phyloP scores from a whole-genome alignment of 2,888 invertebrate genomes.

The Hydroisotoma schaefferi region DNA sequence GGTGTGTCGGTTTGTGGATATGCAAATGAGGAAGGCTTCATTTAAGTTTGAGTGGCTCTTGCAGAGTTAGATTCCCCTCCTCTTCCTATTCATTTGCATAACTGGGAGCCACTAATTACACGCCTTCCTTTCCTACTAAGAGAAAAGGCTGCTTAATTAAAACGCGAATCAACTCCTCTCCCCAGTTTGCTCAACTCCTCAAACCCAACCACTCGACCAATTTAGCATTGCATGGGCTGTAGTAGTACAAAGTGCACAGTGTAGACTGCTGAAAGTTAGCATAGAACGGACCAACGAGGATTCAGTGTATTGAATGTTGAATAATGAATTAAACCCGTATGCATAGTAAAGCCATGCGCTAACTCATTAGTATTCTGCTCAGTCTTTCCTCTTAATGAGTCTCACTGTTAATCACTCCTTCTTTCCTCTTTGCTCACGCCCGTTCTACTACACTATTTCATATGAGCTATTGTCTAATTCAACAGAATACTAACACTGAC shows the following conservation, averaged over 20 bases:
- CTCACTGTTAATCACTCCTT: slow-evolving; percentile 7
- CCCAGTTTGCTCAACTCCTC: slow-evolving; percentile 24
- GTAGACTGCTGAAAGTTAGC: slow-evolving; percentile 22
- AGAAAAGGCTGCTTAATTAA: slow-evolving; percentile 47
- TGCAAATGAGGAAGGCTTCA: slow-evolving; percentile 23
- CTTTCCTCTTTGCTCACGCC: too few relatives aligned
- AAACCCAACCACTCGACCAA: slow-evolving; percentile 18
- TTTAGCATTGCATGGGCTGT: too few relatives aligned
- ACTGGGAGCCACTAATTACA: slow-evolving; percentile 46
- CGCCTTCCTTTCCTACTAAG: slow-evolving; percentile 33
- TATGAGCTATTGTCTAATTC: too few relatives aligned
- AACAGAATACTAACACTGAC: too few relatives aligned
- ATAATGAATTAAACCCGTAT: slow-evolving; percentile 20
- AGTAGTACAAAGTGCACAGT: too few relatives aligned
- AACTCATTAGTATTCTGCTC: slow-evolving; percentile 8
- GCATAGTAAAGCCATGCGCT: slow-evolving; percentile 23
- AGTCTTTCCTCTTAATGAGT: slow-evolving; percentile 4
- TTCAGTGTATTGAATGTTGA: background rate
- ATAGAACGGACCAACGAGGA: slow-evolving; percentile 10
- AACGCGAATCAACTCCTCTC: slow-evolving; percentile 40
- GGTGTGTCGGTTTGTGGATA: slow-evolving; percentile 31
- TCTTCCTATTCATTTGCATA: slow-evolving; percentile 46
- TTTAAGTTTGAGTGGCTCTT: slow-evolving; percentile 41
- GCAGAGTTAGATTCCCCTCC: slow-evolving; percentile 35
- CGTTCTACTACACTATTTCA: too few relatives aligned